Evolutionary conservation across 2,113 vertebrate genomes (phyloP), one percentile per base, ranked within the genome.

Genomic region (Cyanistes caeruleus): DNA sequence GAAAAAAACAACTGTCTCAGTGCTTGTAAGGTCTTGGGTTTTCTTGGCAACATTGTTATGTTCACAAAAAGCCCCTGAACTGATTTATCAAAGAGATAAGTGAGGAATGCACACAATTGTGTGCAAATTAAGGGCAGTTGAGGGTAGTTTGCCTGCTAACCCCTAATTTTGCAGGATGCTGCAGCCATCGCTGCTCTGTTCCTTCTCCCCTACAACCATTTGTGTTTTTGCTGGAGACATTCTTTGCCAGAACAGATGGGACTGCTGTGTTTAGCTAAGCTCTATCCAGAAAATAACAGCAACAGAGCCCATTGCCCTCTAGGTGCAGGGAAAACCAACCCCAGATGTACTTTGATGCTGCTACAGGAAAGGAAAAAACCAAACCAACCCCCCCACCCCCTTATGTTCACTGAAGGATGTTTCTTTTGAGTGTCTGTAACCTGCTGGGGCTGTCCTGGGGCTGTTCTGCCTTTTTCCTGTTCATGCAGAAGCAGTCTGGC

Each of bases 251-350:
- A 79, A 80, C 74, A 93, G 78, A 85, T 85, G 78, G 65, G 14
- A 75, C 51, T 84, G 58, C 74, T 84, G 62, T 73, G 74, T 90
- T 89, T 83, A 82, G 67, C 75, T 93, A 23, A 83, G 33, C 33
- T 91, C 21, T 11, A 33, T 95, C 70, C 93, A 94, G 78, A 95
- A 96, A 87, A 87, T 51, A 72, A 35, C 53, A 94, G 70, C 74
- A 83, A 5, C 15, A 77, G 67, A 80, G 41, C n/a, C 78, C 81
- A 65, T 43, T 89, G 31, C 70, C 70, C 62, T 89, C 65, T 89
- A 89, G 70, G 74, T 96, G 25, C 46, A 85, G 87, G 37, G n/a
- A 73, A 87, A 91, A 62, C 49, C 76, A 95, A 35, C 41, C 49
- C 82, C 73, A 92, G 37, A 55, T 59, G 46, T 73, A 78, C 53